These are phyloP conservation scores for Kryptolebias marmoratus DNA, from an alignment of 2,113 vertebrate species.

Conservation along the genomic window DNA sequence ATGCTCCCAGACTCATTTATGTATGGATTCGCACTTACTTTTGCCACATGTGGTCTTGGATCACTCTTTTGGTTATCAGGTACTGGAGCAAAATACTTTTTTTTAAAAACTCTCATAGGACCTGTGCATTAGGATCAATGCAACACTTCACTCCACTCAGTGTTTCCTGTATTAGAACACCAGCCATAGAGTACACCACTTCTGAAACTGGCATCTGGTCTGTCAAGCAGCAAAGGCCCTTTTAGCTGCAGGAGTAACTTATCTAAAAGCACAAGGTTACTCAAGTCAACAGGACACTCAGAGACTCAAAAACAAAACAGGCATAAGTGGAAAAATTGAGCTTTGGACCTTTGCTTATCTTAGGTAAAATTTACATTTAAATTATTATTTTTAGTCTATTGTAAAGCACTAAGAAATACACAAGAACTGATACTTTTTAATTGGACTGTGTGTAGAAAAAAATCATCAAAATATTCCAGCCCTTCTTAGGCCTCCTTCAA, in stretches of 20 bases:
- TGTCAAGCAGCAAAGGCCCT: conserved; percentile 30
- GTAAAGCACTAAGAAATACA: not conserved
- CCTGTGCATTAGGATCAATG: conserved; percentile 19
- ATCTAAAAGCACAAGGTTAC: conserved; percentile 55
- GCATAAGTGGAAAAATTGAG: not conserved
- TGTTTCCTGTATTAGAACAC: conserved; percentile 20
- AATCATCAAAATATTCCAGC: too few species aligned
- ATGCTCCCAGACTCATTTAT: conserved; percentile 62
- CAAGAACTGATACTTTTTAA: not conserved
- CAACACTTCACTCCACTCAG: conserved; percentile 5
- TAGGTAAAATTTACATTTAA: not conserved
- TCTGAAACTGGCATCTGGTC: conserved; percentile 18
- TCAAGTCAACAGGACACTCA: conserved; percentile 15
- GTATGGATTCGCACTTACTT: conserved; percentile 22
- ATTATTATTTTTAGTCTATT: not conserved
- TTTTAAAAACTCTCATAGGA: not conserved
- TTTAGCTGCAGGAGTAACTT: conserved; percentile 71
- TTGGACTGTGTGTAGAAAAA: too few species aligned
- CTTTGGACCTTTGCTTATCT: not conserved
- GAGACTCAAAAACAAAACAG: not conserved
- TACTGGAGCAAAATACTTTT: not conserved
- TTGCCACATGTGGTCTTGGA: not conserved
- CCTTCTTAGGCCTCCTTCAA: too few species aligned
- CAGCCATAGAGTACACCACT: not conserved
- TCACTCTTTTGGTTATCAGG: not conserved